Evolutionary conservation across 2,797 vertebrate genomes (phyloP), one percentile per base, ranked within the genome.

Genomic region (Thunnus albacares): DNA sequence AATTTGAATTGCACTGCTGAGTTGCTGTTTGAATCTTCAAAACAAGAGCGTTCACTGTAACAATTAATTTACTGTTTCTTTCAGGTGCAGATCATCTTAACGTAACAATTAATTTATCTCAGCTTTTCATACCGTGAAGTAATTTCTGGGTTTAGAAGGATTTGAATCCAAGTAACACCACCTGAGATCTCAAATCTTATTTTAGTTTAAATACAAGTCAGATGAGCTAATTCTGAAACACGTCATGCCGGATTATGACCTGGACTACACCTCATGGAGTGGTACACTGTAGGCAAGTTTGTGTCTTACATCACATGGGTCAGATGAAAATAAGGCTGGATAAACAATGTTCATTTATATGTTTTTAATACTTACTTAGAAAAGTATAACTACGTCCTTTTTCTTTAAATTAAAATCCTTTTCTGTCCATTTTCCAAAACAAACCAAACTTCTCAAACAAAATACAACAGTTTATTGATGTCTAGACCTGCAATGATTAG

Each of bases 141-240:
- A 49, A 18, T 66, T 33, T 33, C 8, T 52, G 17, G 45, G 45
- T 49, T 49, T 49, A 49, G 5, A 49, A 18, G 45, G 45, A 49
- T 52, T 43, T 57, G 12, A 58, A 30, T 57, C 3, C 10, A 49
- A 20, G 17, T 17, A 53, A 12, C 20, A 41, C 18, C 13, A 5
- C 30, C 6, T 66, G 43, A 65, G 26, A 22, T 33, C 47, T 66
- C 64, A 9, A 15, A 68, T 68, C n/a, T 38, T 49, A 49, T 30
- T n/a, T 47, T 20, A 49, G 45, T 47, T 47, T 47, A 47, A 17
- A 47, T 15, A 15, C 15, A 47, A 17, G 45, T 15, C 12, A 15
- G 12, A 47, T 9, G 33, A 35, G 33, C 6, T 33, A 4, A 33
- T 33, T 35, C 35, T 38, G 8, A 38, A 10, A 38, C 35, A 38